Percentiles rank a stretch among this genome's conserved stretches.
phyloP scores from a whole-genome alignment of 2,888 invertebrate species.

The Dicyrtomina minuta region DNA sequence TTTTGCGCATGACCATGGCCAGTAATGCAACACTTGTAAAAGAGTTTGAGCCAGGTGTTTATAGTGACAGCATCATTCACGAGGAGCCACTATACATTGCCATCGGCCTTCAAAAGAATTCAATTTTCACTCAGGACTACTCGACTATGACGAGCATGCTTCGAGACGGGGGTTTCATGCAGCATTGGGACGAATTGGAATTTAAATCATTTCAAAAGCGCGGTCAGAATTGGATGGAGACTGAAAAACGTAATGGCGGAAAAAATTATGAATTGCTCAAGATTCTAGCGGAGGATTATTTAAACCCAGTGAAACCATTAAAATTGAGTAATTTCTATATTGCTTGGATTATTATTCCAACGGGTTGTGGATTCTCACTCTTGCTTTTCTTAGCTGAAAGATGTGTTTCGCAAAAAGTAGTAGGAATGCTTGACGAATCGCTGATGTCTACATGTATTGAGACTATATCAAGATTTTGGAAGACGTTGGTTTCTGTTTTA shows the following conservation, averaged over 20 bases:
- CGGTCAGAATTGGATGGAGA: neutral
- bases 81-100: conserved; percentile 22
- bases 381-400: too few relatives aligned
- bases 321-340: conserved; percentile 1
- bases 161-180: conserved; percentile 3
- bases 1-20: conserved; percentile 5
- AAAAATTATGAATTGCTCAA: too few relatives aligned
- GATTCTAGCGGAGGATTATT: neutral
- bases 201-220: neutral
- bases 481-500: too few relatives aligned
- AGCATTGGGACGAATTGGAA: neutral
- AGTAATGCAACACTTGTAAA: conserved; percentile 15
- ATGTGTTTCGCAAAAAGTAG: too few relatives aligned
- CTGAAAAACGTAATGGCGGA: too few relatives aligned
- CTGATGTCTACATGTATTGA: too few relatives aligned
- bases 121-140: neutral
- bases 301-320: conserved; percentile 2
- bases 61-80: neutral
- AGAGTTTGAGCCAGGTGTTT: conserved; percentile 12
- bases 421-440: too few relatives aligned
- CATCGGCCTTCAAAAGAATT: conserved; percentile 9
- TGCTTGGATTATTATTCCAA: too few relatives aligned
- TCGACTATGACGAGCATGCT: conserved; percentile 1
- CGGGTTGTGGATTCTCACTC: too few relatives aligned
- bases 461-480: too few relatives aligned